Percentiles rank a stretch among this genome's conserved stretches.
Conservation (phyloP, 2,797 vertebrate species). For the Tiaroga cobitis region DNA sequence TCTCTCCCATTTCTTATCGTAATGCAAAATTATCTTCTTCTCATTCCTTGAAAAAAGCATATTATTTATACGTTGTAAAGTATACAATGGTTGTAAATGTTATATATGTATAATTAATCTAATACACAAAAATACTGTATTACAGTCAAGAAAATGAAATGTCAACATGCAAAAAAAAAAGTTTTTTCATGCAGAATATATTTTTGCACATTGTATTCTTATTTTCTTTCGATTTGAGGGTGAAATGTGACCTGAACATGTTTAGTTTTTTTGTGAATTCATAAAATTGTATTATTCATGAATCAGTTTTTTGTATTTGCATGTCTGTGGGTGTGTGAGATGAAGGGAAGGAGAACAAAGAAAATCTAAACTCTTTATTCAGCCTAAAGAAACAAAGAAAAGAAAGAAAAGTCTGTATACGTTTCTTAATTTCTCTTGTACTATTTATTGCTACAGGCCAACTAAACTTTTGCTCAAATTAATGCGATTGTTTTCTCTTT, state of each 20-base stretch:
- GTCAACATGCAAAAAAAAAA: too few species aligned
- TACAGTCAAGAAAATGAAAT: neutral
- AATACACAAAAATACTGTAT: neutral
- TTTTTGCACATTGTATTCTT: neutral
- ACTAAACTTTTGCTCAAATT: neutral
- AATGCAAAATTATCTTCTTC: neutral
- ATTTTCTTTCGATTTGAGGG: neutral
- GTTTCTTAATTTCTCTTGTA: neutral
- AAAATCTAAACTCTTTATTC: conserved; percentile 8
- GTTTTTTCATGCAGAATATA: neutral
- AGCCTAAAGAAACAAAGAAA: neutral
- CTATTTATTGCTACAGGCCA: neutral
- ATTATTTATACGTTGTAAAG: neutral
- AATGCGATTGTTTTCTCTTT: neutral
- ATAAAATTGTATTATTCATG: neutral
- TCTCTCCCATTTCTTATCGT: neutral
- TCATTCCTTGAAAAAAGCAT: neutral
- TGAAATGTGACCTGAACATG: neutral
- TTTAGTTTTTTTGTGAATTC: neutral
- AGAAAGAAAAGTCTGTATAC: neutral
- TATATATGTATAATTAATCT: neutral
- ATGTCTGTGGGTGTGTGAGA: conserved; percentile 12
- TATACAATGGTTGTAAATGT: too few species aligned
- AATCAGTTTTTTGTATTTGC: neutral
- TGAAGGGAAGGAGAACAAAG: conserved; percentile 8